These are phyloP conservation scores for Arizona elegans DNA, from an alignment of 2,113 vertebrate genomes.

Conservation along the genomic window DNA sequence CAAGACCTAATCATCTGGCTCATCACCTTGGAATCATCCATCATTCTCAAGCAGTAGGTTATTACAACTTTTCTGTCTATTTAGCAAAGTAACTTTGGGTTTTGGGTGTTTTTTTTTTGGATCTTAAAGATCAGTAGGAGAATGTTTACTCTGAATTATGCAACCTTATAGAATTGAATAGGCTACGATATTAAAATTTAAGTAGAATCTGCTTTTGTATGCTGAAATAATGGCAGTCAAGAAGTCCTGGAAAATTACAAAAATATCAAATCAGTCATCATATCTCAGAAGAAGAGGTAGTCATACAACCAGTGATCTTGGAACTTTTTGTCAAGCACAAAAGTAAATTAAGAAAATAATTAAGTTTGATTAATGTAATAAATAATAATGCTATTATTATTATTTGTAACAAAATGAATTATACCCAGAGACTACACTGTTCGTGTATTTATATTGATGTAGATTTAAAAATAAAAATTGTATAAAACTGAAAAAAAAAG, in stretches of 20 bases:
- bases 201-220: not conserved
- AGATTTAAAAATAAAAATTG: too few relatives aligned
- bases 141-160: not conserved
- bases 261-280: not conserved
- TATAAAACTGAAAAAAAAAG: not conserved
- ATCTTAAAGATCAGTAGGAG: not conserved
- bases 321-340: not conserved
- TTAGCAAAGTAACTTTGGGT: not conserved
- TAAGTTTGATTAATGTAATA: too few relatives aligned
- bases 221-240: not conserved
- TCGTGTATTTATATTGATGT: too few relatives aligned
- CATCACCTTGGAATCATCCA: not conserved
- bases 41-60: not conserved
- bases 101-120: not conserved
- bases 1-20: not conserved
- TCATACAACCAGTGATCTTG: not conserved
- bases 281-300: not conserved
- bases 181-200: not conserved
- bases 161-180: not conserved
- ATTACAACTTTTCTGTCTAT: not conserved
- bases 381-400: too few relatives aligned
- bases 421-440: too few relatives aligned
- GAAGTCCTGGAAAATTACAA: not conserved
- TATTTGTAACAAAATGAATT: too few relatives aligned
- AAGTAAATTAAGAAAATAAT: not conserved